Evolutionary conservation across 2,113 vertebrate species (phyloP).

Genomic region (Mesocricetus auratus): DNA sequence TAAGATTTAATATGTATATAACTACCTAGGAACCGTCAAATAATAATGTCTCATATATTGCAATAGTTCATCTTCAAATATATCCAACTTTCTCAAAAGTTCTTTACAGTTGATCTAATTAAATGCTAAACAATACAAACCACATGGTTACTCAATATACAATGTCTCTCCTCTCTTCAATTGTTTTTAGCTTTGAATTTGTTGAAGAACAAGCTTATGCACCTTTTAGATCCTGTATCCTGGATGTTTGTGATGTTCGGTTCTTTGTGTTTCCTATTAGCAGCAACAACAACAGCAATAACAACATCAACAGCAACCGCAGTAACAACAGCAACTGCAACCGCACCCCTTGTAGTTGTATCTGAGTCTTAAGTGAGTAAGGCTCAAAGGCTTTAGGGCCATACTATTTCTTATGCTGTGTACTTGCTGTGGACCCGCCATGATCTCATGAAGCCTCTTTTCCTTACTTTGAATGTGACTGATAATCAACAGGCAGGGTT

Average conservation of each 20-base stretch:
- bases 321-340: neutral
- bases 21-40: neutral
- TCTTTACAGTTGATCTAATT: neutral
- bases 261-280: neutral
- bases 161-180: neutral
- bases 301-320: neutral
- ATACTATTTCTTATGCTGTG: neutral
- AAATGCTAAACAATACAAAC: neutral
- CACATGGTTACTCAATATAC: neutral
- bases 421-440: neutral
- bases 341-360: neutral
- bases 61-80: neutral
- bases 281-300: neutral
- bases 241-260: neutral
- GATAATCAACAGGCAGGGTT: too few species aligned
- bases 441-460: neutral
- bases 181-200: neutral
- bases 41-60: neutral
- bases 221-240: neutral
- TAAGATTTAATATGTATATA: neutral
- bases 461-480: neutral
- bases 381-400: neutral
- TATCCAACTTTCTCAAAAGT: neutral
- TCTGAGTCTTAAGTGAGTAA: neutral
- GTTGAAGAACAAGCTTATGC: neutral